Conservation (phyloP, 2,113 vertebrate genomes). For the Calcarius ornatus region DNA sequence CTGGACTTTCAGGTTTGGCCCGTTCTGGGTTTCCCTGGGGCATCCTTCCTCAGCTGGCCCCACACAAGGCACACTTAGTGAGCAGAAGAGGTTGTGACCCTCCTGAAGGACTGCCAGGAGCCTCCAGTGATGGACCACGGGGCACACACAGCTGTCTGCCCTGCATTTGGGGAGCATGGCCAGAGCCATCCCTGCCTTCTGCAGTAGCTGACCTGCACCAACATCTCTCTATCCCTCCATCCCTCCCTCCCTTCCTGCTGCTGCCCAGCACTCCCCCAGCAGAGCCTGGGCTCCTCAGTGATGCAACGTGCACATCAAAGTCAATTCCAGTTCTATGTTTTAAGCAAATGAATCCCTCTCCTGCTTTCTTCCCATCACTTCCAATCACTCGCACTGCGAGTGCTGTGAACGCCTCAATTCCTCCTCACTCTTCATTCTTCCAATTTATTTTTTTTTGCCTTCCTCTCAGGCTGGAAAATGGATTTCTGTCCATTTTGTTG, state of each 20-base stretch:
- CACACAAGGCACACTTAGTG: neutral
- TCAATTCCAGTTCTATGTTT: neutral
- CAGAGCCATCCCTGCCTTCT: neutral
- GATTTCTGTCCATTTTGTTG: slow-evolving; percentile 39
- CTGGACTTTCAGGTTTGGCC: neutral
- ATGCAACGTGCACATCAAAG: neutral
- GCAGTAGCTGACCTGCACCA: neutral
- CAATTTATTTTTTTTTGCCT: neutral
- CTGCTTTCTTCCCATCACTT: slow-evolving; percentile 9
- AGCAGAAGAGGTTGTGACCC: neutral
- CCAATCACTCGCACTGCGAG: neutral
- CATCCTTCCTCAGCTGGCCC: neutral
- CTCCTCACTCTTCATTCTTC: slow-evolving; percentile 34
- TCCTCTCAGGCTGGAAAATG: slow-evolving; percentile 20
- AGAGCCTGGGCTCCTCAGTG: neutral
- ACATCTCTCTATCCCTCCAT: neutral
- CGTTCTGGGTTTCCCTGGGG: neutral
- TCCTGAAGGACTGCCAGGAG: neutral
- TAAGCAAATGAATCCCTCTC: neutral
- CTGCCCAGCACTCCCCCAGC: neutral
- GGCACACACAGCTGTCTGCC: neutral
- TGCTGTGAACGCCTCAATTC: neutral
- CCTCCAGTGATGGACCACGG: accelerated
- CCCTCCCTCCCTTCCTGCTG: neutral
- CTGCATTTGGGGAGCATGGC: accelerated